A percentile compares a stretch with the other conserved stretches of the same genome.
Evolutionary conservation across 1,140 invertebrate species (phyloP).

Genomic region (Calycopis cecrops): DNA sequence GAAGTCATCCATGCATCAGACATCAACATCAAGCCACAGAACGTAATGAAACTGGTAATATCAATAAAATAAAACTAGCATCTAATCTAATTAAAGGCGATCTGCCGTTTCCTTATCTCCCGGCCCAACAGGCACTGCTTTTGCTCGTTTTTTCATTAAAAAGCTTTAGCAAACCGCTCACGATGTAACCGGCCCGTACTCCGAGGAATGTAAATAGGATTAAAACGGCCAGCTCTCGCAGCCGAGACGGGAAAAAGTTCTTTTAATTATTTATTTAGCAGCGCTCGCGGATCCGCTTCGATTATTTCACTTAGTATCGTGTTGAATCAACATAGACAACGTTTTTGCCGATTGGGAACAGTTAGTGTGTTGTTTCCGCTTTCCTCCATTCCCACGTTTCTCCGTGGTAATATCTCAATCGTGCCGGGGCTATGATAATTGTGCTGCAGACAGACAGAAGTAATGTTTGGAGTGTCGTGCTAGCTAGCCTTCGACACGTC

Average conservation of each 20-base stretch:
- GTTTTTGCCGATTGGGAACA: slow-evolving; percentile 7
- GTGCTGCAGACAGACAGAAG: too few relatives aligned
- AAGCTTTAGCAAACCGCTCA: slow-evolving; percentile 10
- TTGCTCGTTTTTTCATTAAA: slow-evolving; percentile 12
- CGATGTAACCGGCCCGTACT: slow-evolving; percentile 25
- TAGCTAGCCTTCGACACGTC: too few relatives aligned
- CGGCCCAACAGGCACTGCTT: not conserved
- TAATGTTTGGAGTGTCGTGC: too few relatives aligned
- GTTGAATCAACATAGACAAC: slow-evolving; percentile 10
- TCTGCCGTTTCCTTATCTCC: slow-evolving; percentile 11
- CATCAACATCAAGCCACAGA: too few relatives aligned
- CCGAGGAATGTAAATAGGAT: slow-evolving; percentile 56
- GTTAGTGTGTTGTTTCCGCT: slow-evolving; percentile 2
- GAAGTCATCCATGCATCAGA: too few relatives aligned
- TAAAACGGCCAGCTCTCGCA: slow-evolving; percentile 32
- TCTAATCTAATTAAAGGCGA: slow-evolving; percentile 10
- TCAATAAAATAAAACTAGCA: slow-evolving; percentile 10
- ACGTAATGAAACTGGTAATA: not conserved
- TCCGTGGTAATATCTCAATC: too few relatives aligned
- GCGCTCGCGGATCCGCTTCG: slow-evolving; percentile 21
- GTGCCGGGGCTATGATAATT: too few relatives aligned
- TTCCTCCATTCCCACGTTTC: not conserved
- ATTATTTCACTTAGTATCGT: slow-evolving; percentile 10
- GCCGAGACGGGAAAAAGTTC: slow-evolving; percentile 29
- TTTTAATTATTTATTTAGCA: slow-evolving; percentile 46